Evolutionary conservation across 1,140 invertebrate genomes (phyloP), one percentile per base, ranked within the genome.

Genomic region (Brachystomella parvula): DNA sequence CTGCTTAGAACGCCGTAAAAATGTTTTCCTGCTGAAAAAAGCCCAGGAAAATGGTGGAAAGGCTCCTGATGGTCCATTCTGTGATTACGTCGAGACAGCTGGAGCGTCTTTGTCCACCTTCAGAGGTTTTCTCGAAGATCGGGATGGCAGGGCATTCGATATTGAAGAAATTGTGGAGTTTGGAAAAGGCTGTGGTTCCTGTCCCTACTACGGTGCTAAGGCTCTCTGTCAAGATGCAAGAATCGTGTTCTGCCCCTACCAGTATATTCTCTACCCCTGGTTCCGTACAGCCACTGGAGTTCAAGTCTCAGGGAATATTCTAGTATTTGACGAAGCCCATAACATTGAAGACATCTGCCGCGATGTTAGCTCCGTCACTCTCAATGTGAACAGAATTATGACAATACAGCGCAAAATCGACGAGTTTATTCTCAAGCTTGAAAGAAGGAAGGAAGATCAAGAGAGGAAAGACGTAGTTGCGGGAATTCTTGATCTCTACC

Each of bases 251-350:
- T 83, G 82, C 72, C 83, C 84, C 0, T 85, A 84, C 74, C 84
- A 85, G 73, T 85, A 85, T 69, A 71, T 85, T 2, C 74, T 85
- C 47, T 81, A 83, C 69, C 76, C 78, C 2, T 49, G 71, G 15
- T 78, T 80, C 29, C 69, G 79, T 29, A 39, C 28, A 28, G 56
- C 24, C n/a, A 78, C 81, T 77, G 73, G 78, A 44, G 80, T 85
- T 35, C 73, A 74, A 57, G 63, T 84, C 2, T 80, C 79, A 44
- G 77, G 79, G 26, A 74, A 79, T 39, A 77, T 85, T n/a, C 66
- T 85, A 2, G 79, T 85, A 49, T 74, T 85, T 15, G 84, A 85
- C 74, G 84, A 85, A 76, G 84, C 82, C 15, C 84, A 85, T 73
- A 85, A 85, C 71, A 79, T 85, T 35, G 84, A 85, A 74, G 83